Conservation (phyloP, 2,888 invertebrate genomes). For the Chrysodeixis includens region DNA sequence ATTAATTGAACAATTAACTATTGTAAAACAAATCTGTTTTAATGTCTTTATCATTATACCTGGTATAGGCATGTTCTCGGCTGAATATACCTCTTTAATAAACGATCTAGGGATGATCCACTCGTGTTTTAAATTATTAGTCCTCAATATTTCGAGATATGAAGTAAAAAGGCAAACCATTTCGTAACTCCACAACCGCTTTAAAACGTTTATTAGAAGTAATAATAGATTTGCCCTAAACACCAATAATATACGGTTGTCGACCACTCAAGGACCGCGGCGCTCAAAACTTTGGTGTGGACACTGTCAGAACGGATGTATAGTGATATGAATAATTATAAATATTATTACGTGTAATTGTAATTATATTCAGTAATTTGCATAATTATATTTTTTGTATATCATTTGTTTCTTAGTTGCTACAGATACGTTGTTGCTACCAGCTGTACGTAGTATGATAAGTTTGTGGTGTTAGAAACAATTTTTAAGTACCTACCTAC, state of each 20-base stretch:
- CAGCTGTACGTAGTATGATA: background rate
- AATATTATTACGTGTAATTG: no score
- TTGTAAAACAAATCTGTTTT: no score
- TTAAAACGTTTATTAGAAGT: slow-evolving; percentile 2
- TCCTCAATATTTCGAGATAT: background rate
- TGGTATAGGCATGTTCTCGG: no score
- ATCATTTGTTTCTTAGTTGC: background rate
- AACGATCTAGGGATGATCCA: background rate
- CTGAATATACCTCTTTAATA: no score
- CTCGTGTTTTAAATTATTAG: background rate
- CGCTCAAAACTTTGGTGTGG: background rate
- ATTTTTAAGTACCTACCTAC: background rate
- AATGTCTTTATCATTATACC: no score
- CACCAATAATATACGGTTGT: slow-evolving; percentile 2
- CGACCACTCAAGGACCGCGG: background rate
- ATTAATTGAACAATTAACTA: no score
- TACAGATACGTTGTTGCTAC: no score
- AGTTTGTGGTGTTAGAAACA: background rate
- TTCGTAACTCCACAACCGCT: background rate
- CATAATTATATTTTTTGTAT: background rate
- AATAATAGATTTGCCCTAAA: slow-evolving; percentile 1
- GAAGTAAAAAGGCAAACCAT: background rate
- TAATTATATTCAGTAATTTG: background rate
- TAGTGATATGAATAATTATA: background rate
- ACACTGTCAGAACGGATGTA: background rate